A percentile compares a stretch with the other conserved stretches of the same genome.
Conservation (phyloP, 1,140 invertebrate species). For the Drosophila bipectinata region DNA sequence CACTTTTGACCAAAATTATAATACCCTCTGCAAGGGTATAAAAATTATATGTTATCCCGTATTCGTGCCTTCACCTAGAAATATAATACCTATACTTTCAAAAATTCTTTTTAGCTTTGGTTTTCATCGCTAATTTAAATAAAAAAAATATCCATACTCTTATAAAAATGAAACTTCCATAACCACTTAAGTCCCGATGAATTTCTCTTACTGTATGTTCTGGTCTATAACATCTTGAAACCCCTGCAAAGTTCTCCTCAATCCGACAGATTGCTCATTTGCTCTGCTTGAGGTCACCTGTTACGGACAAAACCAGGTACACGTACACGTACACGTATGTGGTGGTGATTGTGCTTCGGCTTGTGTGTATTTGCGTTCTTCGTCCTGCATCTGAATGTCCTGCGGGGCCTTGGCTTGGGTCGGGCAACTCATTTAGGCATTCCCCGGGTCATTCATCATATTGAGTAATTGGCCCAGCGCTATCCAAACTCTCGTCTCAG, state of each 20-base stretch:
- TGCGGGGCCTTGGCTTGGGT: background rate
- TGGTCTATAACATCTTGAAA: slow-evolving; percentile 12
- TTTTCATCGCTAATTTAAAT: too few relatives aligned
- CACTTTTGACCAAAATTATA: too few relatives aligned
- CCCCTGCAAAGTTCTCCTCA: slow-evolving; percentile 22
- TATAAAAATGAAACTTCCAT: too few relatives aligned
- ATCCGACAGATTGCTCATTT: slow-evolving; percentile 57
- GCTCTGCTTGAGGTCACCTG: slow-evolving; percentile 55
- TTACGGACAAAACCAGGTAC: slow-evolving; percentile 9
- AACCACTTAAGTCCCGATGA: too few relatives aligned
- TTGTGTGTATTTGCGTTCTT: background rate
- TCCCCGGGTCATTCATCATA: slow-evolving; percentile 36
- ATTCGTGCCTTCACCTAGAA: too few relatives aligned
- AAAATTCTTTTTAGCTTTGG: too few relatives aligned
- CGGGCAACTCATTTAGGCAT: slow-evolving; percentile 31
- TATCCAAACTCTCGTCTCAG: slow-evolving; percentile 1
- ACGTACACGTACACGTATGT: background rate
- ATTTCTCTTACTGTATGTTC: background rate
- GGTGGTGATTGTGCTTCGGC: background rate
- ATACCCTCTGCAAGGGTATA: too few relatives aligned
- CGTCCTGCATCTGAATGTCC: slow-evolving; percentile 4
- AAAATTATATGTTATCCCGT: too few relatives aligned
- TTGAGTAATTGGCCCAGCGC: slow-evolving; percentile 46
- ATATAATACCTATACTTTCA: too few relatives aligned
- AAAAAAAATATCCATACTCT: too few relatives aligned